These are phyloP conservation scores for Diphyllodes magnificus DNA, from an alignment of 2,113 vertebrate genomes.

Conservation along the genomic window DNA sequence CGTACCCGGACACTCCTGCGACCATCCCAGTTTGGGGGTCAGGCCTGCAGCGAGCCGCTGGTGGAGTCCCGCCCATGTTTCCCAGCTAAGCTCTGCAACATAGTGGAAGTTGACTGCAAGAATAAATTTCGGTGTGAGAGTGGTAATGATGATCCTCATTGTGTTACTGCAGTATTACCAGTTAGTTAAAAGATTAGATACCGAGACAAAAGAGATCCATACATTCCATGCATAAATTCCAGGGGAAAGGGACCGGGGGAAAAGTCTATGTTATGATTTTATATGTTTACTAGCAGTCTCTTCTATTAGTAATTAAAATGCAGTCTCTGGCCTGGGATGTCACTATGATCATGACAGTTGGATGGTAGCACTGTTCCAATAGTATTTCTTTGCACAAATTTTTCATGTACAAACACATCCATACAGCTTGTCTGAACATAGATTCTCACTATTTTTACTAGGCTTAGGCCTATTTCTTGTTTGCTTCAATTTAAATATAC, in stretches of 20 bases:
- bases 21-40: conserved; percentile 87
- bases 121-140: conserved; percentile 84
- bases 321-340: neutral
- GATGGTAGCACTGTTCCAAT: neutral
- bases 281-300: neutral
- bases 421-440: neutral
- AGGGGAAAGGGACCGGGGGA: neutral
- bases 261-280: neutral
- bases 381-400: neutral
- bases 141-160: conserved; percentile 63
- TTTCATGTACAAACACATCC: neutral
- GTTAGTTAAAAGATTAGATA: neutral
- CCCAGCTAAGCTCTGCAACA: conserved; percentile 79
- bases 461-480: neutral
- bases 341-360: neutral
- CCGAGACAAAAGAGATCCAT: neutral
- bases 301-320: neutral
- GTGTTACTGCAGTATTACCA: neutral
- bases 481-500: neutral
- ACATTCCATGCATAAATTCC: neutral
- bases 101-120: conserved; percentile 77
- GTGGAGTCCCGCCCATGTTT: conserved; percentile 76
- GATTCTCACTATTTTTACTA: neutral
- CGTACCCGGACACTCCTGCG: conserved; percentile 71
- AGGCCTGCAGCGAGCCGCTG: conserved; percentile 73